phyloP scores from a whole-genome alignment of 2,797 vertebrate species.

The Channallabes apus region DNA sequence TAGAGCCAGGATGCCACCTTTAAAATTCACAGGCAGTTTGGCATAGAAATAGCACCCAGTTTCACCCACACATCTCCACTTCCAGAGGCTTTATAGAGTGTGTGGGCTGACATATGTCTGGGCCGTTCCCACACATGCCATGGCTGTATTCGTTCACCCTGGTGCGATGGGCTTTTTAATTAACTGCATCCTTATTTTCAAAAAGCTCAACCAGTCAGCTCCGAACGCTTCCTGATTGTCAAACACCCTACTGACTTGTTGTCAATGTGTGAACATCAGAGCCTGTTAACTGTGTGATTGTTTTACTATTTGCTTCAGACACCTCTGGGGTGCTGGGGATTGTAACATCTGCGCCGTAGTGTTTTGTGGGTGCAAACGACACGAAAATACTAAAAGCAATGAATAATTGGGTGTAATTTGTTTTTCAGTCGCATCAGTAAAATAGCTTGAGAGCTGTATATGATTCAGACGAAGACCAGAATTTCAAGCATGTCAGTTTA shows the following conservation, averaged over 20 bases:
- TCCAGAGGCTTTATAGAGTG: constrained; percentile 20
- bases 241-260: constrained; percentile 33
- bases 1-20: not conserved
- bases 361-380: not conserved
- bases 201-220: constrained; percentile 35
- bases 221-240: constrained; percentile 12
- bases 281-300: constrained; percentile 17
- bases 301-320: constrained; percentile 17
- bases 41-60: constrained; percentile 7
- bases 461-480: not conserved
- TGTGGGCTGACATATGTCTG: constrained; percentile 33
- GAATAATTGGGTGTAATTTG: not conserved
- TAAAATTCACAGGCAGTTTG: constrained; percentile 13
- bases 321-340: constrained; percentile 12
- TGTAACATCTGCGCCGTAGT: constrained; percentile 11
- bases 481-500: not conserved
- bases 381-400: not conserved
- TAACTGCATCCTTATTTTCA: constrained; percentile 30
- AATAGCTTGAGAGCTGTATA: not conserved
- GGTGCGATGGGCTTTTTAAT: constrained; percentile 31
- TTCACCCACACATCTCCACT: constrained; percentile 7
- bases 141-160: constrained; percentile 30
- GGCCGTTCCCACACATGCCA: constrained; percentile 26
- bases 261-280: constrained; percentile 34
- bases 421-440: not conserved